phyloP scores from a whole-genome alignment of 1,140 invertebrate genomes.

The Belonocnema kinseyi region DNA sequence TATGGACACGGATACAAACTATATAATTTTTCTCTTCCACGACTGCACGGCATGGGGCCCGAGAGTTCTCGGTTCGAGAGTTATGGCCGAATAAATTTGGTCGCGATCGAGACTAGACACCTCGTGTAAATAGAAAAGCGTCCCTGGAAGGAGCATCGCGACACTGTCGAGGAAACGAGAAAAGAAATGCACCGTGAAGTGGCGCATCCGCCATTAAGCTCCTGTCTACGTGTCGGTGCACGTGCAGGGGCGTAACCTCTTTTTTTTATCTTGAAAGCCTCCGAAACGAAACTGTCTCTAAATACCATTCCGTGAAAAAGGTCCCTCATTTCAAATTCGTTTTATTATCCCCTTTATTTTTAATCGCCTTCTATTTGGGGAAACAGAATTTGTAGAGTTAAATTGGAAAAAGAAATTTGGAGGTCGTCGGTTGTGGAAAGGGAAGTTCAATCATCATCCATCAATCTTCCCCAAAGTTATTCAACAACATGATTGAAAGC shows the following conservation, averaged over 20 bases:
- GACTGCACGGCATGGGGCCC: slow-evolving; percentile 16
- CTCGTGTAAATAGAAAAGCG: slow-evolving; percentile 24
- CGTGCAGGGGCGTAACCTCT: neutral
- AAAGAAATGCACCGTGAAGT: slow-evolving; percentile 26
- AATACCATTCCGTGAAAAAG: slow-evolving; percentile 6
- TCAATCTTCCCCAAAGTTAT: no score
- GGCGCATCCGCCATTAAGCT: slow-evolving; percentile 11
- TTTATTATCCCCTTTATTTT: no score
- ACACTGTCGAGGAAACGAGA: neutral
- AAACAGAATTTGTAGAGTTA: no score
- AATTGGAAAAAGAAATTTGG: no score
- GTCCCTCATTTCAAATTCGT: neutral
- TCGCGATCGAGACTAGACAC: slow-evolving; percentile 17
- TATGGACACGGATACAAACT: slow-evolving; percentile 29
- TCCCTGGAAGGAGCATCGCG: neutral
- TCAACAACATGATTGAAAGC: no score
- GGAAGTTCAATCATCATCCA: no score
- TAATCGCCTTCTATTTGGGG: no score
- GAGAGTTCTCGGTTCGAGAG: neutral
- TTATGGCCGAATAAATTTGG: slow-evolving; percentile 27
- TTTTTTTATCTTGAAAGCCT: neutral
- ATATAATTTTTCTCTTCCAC: neutral
- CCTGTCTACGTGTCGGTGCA: neutral
- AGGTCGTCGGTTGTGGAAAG: no score
- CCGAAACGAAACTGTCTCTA: neutral